These are phyloP conservation scores for Silurus meridionalis DNA, from an alignment of 2,113 vertebrate genomes.

Conservation along the genomic window DNA sequence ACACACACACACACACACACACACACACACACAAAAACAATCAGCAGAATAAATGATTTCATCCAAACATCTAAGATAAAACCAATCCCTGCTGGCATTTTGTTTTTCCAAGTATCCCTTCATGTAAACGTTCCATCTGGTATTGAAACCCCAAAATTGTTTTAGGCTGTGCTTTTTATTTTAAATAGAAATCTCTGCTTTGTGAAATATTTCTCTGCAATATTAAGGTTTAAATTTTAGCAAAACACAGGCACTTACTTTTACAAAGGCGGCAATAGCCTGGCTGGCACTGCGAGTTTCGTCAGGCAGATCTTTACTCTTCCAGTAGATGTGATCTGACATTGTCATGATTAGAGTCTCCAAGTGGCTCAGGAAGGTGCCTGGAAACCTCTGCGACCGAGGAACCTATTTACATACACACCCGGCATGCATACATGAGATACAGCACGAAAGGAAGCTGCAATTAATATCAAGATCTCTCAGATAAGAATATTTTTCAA, in stretches of 20 bases:
- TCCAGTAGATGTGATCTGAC: slow-evolving; percentile 92
- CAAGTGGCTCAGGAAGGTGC: slow-evolving; percentile 83
- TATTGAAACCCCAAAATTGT: background rate
- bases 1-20: background rate
- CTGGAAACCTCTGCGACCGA: slow-evolving; percentile 86
- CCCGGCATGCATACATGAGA: background rate
- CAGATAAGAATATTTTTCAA: background rate
- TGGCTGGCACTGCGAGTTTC: slow-evolving; percentile 90
- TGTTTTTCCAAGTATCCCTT: background rate
- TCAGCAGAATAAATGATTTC: background rate
- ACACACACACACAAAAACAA: background rate
- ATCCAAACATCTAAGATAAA: background rate
- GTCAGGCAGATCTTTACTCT: slow-evolving; percentile 83
- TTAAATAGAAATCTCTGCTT: background rate
- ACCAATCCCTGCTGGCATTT: background rate
- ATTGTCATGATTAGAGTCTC: slow-evolving; percentile 85
- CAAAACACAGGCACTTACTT: slow-evolving; percentile 71
- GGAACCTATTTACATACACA: slow-evolving; percentile 73
- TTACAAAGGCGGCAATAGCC: slow-evolving; percentile 87
- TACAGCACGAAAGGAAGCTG: background rate
- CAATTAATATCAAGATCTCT: background rate
- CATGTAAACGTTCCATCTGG: background rate
- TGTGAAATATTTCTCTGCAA: background rate
- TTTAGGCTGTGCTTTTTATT: background rate
- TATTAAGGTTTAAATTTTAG: background rate